Conservation (phyloP, 2,797 vertebrate species). For the Rhyacichthys aspro region DNA sequence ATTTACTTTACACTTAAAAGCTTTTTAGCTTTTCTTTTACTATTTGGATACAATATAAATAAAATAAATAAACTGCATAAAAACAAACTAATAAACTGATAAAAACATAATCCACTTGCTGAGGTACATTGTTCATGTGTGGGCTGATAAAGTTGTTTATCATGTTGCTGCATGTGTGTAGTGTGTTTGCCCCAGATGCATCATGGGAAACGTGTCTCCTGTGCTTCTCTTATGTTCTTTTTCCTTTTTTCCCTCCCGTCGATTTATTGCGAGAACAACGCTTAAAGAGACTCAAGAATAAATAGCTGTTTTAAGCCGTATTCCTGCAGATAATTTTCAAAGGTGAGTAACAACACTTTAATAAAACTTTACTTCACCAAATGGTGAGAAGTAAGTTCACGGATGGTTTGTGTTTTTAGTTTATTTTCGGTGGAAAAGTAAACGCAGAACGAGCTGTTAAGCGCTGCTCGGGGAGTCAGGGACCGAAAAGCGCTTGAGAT, state of each 20-base stretch:
- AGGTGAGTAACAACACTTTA: conserved; percentile 60
- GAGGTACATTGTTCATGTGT: not conserved
- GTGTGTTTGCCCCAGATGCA: conserved; percentile 72
- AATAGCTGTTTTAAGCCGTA: conserved; percentile 44
- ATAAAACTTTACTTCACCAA: conserved; percentile 48
- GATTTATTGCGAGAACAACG: conserved; percentile 79
- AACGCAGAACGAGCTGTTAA: conserved; percentile 68
- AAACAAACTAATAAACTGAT: conserved; percentile 3
- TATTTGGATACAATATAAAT: not conserved
- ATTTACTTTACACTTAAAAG: not conserved
- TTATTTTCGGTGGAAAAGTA: conserved; percentile 64
- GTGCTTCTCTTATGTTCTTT: conserved; percentile 71
- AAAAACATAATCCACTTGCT: conserved; percentile 4
- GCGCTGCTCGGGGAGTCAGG: conserved; percentile 63
- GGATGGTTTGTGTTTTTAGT: conserved; percentile 47
- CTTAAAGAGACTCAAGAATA: conserved; percentile 70
- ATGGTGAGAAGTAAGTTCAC: conserved; percentile 26
- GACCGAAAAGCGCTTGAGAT: conserved; percentile 62
- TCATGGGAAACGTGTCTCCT: conserved; percentile 77
- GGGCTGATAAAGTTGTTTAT: conserved; percentile 17
- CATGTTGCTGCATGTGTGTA: conserved; percentile 43
- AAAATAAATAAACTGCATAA: conserved; percentile 2
- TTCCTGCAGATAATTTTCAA: conserved; percentile 49
- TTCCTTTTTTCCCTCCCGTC: conserved; percentile 71
- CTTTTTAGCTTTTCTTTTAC: not conserved